These are phyloP conservation scores for Galaxea fascicularis DNA, from an alignment of 92 coral and sea anemone genomes.

Conservation along the genomic window DNA sequence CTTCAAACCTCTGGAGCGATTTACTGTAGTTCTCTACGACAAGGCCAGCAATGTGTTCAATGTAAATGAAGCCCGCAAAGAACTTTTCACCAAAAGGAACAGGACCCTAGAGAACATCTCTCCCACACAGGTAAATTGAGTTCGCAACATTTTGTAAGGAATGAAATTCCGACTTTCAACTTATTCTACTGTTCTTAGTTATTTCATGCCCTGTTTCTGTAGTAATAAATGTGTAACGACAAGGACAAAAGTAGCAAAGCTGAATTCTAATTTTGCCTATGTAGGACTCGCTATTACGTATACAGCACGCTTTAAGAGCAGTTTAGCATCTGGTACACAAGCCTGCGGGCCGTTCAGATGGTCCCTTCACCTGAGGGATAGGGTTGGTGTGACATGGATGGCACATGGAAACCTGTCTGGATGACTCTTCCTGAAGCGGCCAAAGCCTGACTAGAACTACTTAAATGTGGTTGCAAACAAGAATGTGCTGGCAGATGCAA, in stretches of 20 bases:
- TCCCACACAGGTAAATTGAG: slow-evolving; percentile 54
- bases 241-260: slow-evolving; percentile 17
- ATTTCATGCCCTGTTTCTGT: not conserved
- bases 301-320: slow-evolving; percentile 43
- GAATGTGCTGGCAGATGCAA: not conserved
- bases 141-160: slow-evolving; percentile 3
- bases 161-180: not conserved
- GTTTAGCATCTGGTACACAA: slow-evolving; percentile 30
- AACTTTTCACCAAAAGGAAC: slow-evolving; percentile 47
- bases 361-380: slow-evolving; percentile 25
- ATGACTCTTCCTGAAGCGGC: slow-evolving; percentile 1
- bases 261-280: slow-evolving; percentile 7
- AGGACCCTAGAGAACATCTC: slow-evolving; percentile 44
- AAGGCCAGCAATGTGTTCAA: slow-evolving; percentile 3
- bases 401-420: slow-evolving; percentile 10
- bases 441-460: not conserved
- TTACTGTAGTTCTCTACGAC: slow-evolving; percentile 50
- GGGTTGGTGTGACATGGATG: slow-evolving; percentile 3
- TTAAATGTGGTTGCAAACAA: not conserved
- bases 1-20: slow-evolving; percentile 37
- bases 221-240: slow-evolving; percentile 13
- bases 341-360: not conserved
- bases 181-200: not conserved
- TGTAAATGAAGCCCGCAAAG: slow-evolving; percentile 43
- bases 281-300: slow-evolving; percentile 46